Conservation (phyloP, 2,797 vertebrate species). For the Chelonia mydas region DNA sequence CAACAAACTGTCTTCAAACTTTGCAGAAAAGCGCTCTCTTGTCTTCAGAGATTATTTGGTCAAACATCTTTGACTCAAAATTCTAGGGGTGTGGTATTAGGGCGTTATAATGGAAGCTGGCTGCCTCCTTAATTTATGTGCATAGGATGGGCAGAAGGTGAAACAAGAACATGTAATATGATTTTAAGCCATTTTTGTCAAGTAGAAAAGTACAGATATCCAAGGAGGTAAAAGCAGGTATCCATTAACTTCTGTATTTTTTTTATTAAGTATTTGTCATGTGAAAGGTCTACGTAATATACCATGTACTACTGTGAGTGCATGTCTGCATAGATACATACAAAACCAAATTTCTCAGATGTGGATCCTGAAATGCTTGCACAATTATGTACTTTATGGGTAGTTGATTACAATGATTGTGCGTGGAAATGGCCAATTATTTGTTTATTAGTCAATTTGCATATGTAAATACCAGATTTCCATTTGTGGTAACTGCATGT, state of each 20-base stretch:
- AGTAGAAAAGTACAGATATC: background rate
- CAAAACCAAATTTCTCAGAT: background rate
- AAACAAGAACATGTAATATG: background rate
- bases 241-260: background rate
- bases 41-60: background rate
- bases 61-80: background rate
- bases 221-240: background rate
- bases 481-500: background rate
- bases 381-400: background rate
- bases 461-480: background rate
- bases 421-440: background rate
- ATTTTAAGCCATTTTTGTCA: background rate
- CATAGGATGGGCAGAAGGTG: background rate
- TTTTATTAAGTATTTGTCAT: background rate
- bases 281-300: background rate
- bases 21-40: background rate
- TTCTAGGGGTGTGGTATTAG: background rate
- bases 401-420: rapidly evolving
- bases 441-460: background rate
- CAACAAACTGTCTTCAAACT: background rate
- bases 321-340: background rate
- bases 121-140: background rate
- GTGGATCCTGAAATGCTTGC: background rate
- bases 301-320: rapidly evolving
- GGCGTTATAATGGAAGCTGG: background rate